Evolutionary conservation across 2,797 vertebrate genomes (phyloP), one percentile per base, ranked within the genome.

Genomic region (Podarcis lilfordi): DNA sequence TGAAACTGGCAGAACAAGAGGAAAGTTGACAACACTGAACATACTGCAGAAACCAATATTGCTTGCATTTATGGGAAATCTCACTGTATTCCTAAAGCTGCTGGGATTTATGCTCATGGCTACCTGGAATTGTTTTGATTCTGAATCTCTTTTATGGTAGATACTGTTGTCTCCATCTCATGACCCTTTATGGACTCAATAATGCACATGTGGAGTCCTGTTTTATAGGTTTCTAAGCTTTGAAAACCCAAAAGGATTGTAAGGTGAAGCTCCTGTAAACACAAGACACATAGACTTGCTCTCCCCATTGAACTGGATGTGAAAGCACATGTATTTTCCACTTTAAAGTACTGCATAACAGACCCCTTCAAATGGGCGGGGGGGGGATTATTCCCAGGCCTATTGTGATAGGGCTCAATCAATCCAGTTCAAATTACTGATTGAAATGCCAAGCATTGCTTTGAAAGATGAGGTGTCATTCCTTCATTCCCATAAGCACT

Each of bases 391-490:
- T 79, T 1, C 9, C 50, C 69, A 79, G 86, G n/a, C 55, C 25
- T 0, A 37, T 74, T 69, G 5, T 43, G 15, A 50, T 17, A 43
- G 72, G 81, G 61, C 17, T 37, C 15, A 4, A 8, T 3, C 43
- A 17, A 29, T 3, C 6, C 32, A 0, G 0, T 0, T 37, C 59
- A 68, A 61, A 59, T 75, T 29, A 84, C 40, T 6, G 35, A 37
- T 11, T 17, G 40, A 86, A 72, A 11, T 23, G 64, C 83, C 55
- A 77, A 0, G 29, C 43, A 72, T n/a, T 27, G 27, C 69, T 86
- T 40, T 45, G 32, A 68, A 90, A 89, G 64, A 29, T n/a, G 72
- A 88, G 43, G 80, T 78, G 37, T 45, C 25, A 32, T 1, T 0
- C 81, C 1, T 6, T 10, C 32, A 68, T 61, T 71, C 71, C 85